A percentile compares a stretch with the other conserved stretches of the same genome.
Conservation (phyloP, 2,797 vertebrate genomes). For the Vultur gryphus region DNA sequence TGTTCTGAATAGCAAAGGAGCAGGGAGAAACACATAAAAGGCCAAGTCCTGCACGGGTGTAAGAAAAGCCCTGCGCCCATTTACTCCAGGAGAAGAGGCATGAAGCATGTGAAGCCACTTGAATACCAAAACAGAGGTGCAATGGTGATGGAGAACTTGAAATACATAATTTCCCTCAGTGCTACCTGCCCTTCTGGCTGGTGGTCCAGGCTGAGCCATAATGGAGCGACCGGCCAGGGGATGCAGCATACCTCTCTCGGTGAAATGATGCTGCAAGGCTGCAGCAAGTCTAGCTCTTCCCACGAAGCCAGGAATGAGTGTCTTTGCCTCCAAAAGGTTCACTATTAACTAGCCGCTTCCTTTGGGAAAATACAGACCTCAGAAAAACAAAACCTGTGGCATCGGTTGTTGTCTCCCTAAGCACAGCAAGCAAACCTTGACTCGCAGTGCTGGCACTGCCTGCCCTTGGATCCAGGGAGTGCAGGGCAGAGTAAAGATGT, state of each 20-base stretch:
- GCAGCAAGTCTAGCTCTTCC: neutral
- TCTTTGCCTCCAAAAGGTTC: neutral
- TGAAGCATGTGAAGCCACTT: neutral
- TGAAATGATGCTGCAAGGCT: neutral
- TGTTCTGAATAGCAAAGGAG: neutral
- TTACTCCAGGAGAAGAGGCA: neutral
- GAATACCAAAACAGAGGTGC: neutral
- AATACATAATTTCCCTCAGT: neutral
- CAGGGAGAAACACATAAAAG: neutral
- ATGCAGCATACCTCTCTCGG: neutral
- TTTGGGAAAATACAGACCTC: neutral
- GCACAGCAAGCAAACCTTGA: neutral
- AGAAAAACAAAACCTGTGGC: neutral
- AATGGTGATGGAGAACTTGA: neutral
- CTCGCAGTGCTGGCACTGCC: neutral
- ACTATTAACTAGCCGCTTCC: neutral
- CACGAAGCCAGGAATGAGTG: neutral
- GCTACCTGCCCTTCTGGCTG: neutral
- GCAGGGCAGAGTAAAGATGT: neutral
- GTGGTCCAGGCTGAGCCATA: neutral
- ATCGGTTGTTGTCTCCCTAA: neutral
- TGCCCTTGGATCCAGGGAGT: neutral
- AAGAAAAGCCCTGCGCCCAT: neutral
- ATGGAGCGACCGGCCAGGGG: accelerated
- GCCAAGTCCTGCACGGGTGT: accelerated